Conservation (phyloP, 2,888 invertebrate genomes). For the Rhyacophila evoluta region DNA sequence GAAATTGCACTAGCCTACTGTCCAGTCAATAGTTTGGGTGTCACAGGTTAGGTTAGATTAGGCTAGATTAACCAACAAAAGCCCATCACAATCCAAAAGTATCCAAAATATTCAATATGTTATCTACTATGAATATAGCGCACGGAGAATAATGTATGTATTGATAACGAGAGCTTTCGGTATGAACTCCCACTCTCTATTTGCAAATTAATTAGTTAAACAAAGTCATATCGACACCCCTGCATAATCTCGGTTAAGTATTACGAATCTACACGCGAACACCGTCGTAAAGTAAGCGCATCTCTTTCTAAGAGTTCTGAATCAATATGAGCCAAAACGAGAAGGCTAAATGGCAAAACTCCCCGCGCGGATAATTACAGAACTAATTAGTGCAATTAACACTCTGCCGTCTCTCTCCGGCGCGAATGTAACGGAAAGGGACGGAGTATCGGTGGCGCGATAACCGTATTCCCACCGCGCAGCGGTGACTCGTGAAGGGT, state of each 20-base stretch:
- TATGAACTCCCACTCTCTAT: too few relatives aligned
- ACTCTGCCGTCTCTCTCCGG: conserved; percentile 56
- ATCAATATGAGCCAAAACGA: background rate
- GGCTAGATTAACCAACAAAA: too few relatives aligned
- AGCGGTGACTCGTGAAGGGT: background rate
- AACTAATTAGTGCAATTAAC: conserved; percentile 73
- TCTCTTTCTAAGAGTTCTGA: background rate
- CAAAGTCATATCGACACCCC: background rate
- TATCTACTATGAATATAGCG: too few relatives aligned
- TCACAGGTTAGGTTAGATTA: too few relatives aligned
- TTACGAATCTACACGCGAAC: conserved; percentile 13
- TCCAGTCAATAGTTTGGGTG: too few relatives aligned
- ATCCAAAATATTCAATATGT: too few relatives aligned
- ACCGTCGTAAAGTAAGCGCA: background rate
- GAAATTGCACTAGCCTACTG: too few relatives aligned
- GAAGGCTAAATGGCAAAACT: background rate
- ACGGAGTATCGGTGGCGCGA: conserved; percentile 19
- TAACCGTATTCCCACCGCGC: conserved; percentile 35
- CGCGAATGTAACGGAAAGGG: conserved; percentile 57
- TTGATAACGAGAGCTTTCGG: too few relatives aligned
- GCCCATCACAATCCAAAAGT: too few relatives aligned
- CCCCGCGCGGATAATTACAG: conserved; percentile 67
- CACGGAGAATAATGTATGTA: too few relatives aligned
- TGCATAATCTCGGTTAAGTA: background rate
- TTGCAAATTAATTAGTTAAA: background rate